A percentile compares a stretch with the other conserved stretches of the same genome.
Evolutionary conservation across 2,888 invertebrate genomes (phyloP).

Genomic region (Helleia helle): DNA sequence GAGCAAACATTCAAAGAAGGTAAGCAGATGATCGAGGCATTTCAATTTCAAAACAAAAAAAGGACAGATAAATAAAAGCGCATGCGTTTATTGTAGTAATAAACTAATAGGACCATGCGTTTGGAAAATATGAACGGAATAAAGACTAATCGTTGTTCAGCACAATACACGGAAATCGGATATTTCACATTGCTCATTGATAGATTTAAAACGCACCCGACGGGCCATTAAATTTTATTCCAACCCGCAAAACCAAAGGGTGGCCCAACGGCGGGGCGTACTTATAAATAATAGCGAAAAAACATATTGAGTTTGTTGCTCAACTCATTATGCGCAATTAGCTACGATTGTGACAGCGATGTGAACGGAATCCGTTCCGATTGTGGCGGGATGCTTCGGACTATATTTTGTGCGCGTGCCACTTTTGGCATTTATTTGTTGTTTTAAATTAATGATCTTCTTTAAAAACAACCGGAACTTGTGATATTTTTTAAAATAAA

Average conservation of each 20-base stretch:
- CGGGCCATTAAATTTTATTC: constrained; percentile 70
- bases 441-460: constrained; percentile 2
- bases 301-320: constrained; percentile 66
- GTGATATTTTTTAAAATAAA: too few species aligned
- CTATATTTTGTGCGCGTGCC: constrained; percentile 30
- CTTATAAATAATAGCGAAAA: constrained; percentile 64
- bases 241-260: constrained; percentile 51
- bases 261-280: constrained; percentile 50
- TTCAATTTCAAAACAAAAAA: too few species aligned
- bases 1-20: too few species aligned
- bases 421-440: constrained; percentile 20
- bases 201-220: constrained; percentile 43
- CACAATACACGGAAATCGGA: constrained; percentile 59
- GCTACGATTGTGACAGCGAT: constrained; percentile 68
- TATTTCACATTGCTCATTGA: constrained; percentile 49
- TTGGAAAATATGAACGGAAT: constrained; percentile 14
- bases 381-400: constrained; percentile 27
- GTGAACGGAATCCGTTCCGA: constrained; percentile 58
- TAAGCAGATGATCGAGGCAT: too few species aligned
- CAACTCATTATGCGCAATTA: constrained; percentile 72
- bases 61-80: neutral
- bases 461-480: too few species aligned
- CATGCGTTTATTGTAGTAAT: constrained; percentile 4
- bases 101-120: neutral
- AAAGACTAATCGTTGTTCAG: constrained; percentile 16